These are phyloP conservation scores for Conops quadrifasciatus DNA, from an alignment of 2,888 invertebrate species.

Conservation along the genomic window DNA sequence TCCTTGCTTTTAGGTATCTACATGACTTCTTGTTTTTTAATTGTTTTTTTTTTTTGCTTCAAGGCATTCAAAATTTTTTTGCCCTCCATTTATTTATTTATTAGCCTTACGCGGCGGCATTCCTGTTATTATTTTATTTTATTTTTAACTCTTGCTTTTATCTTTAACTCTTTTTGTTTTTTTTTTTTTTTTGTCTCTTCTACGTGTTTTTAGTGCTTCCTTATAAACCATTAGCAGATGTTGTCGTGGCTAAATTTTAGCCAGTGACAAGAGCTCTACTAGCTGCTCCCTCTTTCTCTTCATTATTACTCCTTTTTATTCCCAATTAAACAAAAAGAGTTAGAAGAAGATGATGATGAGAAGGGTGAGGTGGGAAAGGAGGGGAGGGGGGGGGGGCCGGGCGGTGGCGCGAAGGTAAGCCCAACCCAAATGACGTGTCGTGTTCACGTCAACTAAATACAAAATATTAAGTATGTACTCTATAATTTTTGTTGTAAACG, in stretches of 20 bases:
- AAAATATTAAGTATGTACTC: no score
- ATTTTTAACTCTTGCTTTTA: background rate
- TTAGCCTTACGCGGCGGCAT: background rate
- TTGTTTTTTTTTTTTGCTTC: slow-evolving; percentile 4
- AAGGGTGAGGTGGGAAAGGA: no score
- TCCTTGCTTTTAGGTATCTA: no score
- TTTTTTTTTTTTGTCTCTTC: background rate
- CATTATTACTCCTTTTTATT: no score
- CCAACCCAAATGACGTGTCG: slow-evolving; percentile 10
- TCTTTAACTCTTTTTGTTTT: background rate
- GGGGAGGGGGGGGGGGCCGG: background rate
- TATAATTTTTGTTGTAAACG: background rate
- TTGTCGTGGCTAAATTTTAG: no score
- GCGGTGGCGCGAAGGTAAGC: background rate
- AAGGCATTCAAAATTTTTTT: no score
- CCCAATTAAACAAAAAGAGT: no score
- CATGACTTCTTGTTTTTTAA: background rate
- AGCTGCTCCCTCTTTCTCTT: no score
- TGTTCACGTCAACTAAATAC: background rate
- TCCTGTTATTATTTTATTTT: background rate
- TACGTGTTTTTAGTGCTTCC: background rate
- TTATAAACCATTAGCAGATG: background rate
- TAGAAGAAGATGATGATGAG: no score
- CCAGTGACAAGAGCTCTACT: no score
- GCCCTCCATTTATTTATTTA: background rate